Base-by-base conservation (phyloP, 2,113 vertebrate genomes). In the Bufo bufo region DNA sequence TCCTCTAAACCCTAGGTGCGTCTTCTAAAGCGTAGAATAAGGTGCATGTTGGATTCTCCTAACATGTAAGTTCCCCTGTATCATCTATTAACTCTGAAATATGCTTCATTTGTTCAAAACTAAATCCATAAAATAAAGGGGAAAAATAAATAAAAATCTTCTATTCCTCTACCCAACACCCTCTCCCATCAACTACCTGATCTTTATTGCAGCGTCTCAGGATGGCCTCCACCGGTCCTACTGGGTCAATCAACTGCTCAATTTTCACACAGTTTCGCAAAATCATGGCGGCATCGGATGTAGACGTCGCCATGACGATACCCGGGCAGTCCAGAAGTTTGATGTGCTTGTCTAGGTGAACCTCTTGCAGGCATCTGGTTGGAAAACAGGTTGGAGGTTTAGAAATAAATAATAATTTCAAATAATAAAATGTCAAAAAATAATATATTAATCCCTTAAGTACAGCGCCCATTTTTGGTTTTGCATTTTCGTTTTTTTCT, bases 271-370 rank as follows among this genome's bases (percentile, higher is more conserved):
- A 98, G 90, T 97, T 97, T 8, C 95, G 93, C 77, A 98, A 93
- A 85, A 97, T 97, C 93, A 96, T 95, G 43, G 94, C 96, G 0
- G 96, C 96, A 6, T 97, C 97, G 0, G 95, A 95, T 2, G 93
- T 95, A 79, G 95, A 94, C n/a, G 95, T 94, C 52, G 95, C 94
- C 94, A 97, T 95, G 43, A 97, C 97, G 7, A 97, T 96, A 52
- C 96, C 97, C 0, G 97, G 97, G 85, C 96, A 96, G 90, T 98
- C 97, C 33, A 98, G 92, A 11, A 98, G 94, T 86, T 96, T 96
- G 63, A 98, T 96, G 89, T 96, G 96, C 90, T 97, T 97, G 91
- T 98, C 97, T 90, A 97, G 92, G 91, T 96, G 94, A 20, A 98
- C 95, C 85, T 97, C 94, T 90, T 97, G 97, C 92, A 97, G 94